Base-by-base conservation (phyloP, 2,797 vertebrate genomes). In the Gila robusta region DNA sequence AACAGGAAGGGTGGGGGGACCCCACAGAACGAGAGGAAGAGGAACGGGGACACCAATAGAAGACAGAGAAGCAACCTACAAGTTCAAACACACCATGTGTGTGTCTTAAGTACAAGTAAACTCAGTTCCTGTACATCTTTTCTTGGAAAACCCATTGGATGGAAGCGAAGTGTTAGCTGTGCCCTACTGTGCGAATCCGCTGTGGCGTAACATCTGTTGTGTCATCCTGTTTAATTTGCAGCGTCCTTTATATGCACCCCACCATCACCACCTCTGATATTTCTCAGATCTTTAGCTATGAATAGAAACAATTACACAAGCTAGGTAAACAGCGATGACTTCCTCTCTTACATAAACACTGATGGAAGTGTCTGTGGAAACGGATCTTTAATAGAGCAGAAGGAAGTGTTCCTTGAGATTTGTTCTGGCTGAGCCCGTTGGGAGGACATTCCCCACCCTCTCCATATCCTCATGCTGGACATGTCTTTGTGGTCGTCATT, bases 351-450 rank as follows among this genome's bases (percentile, higher is more conserved):
- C 88, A 87, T 82, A 89, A 89, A 88, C 59, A 78, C 35, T 78
- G 82, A 59, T 83, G 86, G 70, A 54, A 56, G 79, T 64, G 72
- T 84, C 64, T 81, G 79, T 89, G 83, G 79, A 89, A 89, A 85
- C 49, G 77, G 37, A 74, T 88, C 79, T 81, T 83, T 86, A 83
- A 87, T 70, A 78, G 86, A 88, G 85, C 59, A 69, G 79, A 85
- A 80, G 86, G 89, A 88, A 90, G 85, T 74, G 82, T 90, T 90
- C 88, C 87, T 90, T 81, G 87, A 90, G 80, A 74, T 87, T 84
- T 89, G 79, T 84, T 89, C 81, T 66, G 85, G 84, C 47, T 16
- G 32, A 82, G 73, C 67, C 87, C 80, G 26, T 32, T 54, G 84
- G 80, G 87, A 88, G 81, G 71, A 88, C 82, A 86, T 83, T 88